Percentiles rank a stretch among this genome's conserved stretches.
phyloP scores from a whole-genome alignment of 2,888 invertebrate species.

The Notocelia uddmanniana region DNA sequence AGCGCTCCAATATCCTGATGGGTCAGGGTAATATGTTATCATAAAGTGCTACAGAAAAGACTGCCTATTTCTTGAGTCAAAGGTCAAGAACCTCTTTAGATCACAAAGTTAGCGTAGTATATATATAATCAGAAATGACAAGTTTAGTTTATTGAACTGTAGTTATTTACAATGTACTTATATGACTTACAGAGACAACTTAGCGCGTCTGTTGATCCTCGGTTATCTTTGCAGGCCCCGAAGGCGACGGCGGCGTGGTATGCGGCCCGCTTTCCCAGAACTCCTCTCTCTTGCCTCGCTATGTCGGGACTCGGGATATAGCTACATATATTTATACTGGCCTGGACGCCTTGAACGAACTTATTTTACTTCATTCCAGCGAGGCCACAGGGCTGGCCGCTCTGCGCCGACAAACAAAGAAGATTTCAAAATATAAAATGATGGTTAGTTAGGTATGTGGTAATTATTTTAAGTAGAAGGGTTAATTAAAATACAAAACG shows the following conservation, averaged over 20 bases:
- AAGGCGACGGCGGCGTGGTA: constrained; percentile 72
- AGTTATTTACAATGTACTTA: background rate
- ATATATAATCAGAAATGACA: background rate
- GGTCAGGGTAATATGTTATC: no score
- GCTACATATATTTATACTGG: constrained; percentile 27
- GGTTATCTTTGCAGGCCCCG: constrained; percentile 69
- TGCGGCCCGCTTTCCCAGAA: constrained; percentile 84
- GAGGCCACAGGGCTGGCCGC: constrained; percentile 41
- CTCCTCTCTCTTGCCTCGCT: constrained; percentile 60
- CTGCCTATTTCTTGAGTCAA: background rate
- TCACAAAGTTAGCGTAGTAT: background rate
- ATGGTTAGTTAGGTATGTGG: constrained; percentile 12
- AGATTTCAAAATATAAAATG: constrained; percentile 19
- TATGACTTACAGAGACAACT: background rate
- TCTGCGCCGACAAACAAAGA: constrained; percentile 24
- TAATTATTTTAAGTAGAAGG: constrained; percentile 1
- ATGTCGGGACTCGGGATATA: constrained; percentile 52
- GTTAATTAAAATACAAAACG: constrained; percentile 9
- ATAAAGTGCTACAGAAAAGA: background rate
- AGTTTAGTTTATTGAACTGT: background rate
- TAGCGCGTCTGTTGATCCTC: constrained; percentile 46
- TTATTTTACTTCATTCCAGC: constrained; percentile 44
- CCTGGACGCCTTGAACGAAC: constrained; percentile 43
- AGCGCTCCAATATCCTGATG: no score
- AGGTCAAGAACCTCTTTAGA: background rate